These are phyloP conservation scores for Drosophila phalerata DNA, from an alignment of 2,888 invertebrate genomes.

Conservation along the genomic window DNA sequence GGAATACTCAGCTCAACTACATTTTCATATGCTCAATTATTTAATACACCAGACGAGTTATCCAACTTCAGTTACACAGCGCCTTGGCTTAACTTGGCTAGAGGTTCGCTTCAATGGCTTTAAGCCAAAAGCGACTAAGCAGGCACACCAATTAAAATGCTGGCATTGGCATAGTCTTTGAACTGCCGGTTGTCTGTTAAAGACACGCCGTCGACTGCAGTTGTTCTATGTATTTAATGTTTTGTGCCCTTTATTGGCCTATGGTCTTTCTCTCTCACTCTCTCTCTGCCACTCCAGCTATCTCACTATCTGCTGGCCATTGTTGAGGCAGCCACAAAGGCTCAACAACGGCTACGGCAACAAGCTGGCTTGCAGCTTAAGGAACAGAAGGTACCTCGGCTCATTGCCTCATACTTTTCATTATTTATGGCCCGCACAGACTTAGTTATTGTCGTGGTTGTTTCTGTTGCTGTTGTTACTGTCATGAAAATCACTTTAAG, in stretches of 20 bases:
- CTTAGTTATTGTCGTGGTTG: conserved; percentile 32
- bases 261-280: background rate
- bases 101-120: conserved; percentile 48
- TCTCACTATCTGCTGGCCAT: conserved; percentile 9
- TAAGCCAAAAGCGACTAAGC: conserved; percentile 37
- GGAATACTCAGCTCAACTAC: conserved; percentile 63
- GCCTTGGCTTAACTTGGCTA: conserved; percentile 10
- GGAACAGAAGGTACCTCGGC: conserved; percentile 58
- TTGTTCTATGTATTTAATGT: conserved; percentile 57
- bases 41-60: conserved; percentile 57
- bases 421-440: conserved; percentile 66
- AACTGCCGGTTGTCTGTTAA: conserved; percentile 64
- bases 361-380: conserved; percentile 51
- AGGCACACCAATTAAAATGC: conserved; percentile 66
- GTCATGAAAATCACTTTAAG: conserved; percentile 66
- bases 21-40: conserved; percentile 74
- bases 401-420: conserved; percentile 61
- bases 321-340: conserved; percentile 56
- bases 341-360: conserved; percentile 41
- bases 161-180: conserved; percentile 65
- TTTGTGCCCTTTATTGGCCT: conserved; percentile 64
- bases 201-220: conserved; percentile 68
- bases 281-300: background rate
- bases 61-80: conserved; percentile 25
- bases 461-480: conserved; percentile 20